phyloP scores from a whole-genome alignment of 2,113 vertebrate genomes.

The Varanus komodoensis region DNA sequence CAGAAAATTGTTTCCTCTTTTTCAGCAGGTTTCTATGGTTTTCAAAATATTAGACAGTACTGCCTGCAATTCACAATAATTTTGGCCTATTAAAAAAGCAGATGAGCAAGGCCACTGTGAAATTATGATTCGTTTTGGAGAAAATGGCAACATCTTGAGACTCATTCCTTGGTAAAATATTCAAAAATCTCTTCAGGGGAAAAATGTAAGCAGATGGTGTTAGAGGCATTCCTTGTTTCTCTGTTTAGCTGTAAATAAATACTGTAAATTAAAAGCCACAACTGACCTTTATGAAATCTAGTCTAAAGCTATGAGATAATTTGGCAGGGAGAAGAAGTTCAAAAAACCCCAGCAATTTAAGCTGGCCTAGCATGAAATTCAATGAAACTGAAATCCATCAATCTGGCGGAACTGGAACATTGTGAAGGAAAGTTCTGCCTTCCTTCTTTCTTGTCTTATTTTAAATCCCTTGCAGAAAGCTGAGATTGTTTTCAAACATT shows the following conservation, averaged over 20 bases:
- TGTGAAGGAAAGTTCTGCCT: not conserved
- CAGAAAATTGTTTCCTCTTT: conserved; percentile 21
- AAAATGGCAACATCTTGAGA: conserved; percentile 70
- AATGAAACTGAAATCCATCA: not conserved
- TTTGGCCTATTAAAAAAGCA: conserved; percentile 58
- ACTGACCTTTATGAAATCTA: conserved; percentile 58
- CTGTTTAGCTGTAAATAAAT: conserved; percentile 65
- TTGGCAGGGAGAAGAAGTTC: conserved; percentile 16
- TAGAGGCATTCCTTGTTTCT: conserved; percentile 65
- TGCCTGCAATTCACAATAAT: conserved; percentile 57
- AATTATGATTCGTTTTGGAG: conserved; percentile 70
- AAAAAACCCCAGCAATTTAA: not conserved
- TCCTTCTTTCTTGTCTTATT: not conserved
- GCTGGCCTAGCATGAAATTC: not conserved
- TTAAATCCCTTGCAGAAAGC: not conserved
- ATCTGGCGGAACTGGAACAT: not conserved
- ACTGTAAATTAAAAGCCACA: conserved; percentile 62
- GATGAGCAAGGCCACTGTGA: conserved; percentile 63
- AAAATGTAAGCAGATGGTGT: conserved; percentile 68
- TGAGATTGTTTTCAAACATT: not conserved
- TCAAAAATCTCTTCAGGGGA: conserved; percentile 55
- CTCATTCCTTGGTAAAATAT: conserved; percentile 65
- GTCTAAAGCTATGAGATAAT: conserved; percentile 46
- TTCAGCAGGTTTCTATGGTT: conserved; percentile 41
- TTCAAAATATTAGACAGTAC: conserved; percentile 50